Conservation (phyloP, 92 coral and sea anemone species). For the Blastomussa wellsi region DNA sequence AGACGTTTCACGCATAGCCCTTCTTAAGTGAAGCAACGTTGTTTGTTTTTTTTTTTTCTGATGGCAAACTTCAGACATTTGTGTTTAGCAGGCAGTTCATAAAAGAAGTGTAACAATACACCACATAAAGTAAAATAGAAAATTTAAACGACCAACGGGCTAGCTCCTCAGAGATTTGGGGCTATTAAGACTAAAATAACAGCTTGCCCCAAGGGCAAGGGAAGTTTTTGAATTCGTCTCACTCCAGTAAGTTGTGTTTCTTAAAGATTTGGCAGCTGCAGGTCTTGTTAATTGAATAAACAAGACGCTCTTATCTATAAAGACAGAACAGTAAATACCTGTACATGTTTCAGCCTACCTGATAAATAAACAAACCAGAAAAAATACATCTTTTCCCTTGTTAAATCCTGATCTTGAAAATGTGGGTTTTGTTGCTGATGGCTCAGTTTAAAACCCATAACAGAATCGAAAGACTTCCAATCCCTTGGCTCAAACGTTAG, state of each 20-base stretch:
- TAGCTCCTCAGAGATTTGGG: no score
- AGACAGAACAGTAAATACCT: background rate
- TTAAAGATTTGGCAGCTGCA: background rate
- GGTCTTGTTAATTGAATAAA: background rate
- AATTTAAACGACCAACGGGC: no score
- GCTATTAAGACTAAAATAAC: no score
- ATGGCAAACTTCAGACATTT: no score
- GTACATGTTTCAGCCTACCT: slow-evolving; percentile 33
- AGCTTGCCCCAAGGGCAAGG: no score
- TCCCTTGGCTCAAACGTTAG: background rate
- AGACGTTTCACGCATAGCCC: no score
- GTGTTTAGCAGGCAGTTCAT: no score
- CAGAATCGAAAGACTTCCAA: background rate
- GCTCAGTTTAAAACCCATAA: slow-evolving; percentile 23
- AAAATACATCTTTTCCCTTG: slow-evolving; percentile 13
- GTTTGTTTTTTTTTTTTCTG: no score
- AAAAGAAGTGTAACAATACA: no score
- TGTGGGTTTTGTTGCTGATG: background rate
- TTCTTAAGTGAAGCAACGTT: no score
- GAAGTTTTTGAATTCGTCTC: no score
- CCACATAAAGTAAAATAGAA: no score
- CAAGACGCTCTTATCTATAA: background rate
- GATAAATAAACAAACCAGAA: slow-evolving; percentile 56
- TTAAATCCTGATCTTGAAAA: background rate
- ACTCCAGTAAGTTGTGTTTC: background rate